Evolutionary conservation across 2,113 vertebrate genomes (phyloP).

Genomic region (Lepisosteus oculatus): DNA sequence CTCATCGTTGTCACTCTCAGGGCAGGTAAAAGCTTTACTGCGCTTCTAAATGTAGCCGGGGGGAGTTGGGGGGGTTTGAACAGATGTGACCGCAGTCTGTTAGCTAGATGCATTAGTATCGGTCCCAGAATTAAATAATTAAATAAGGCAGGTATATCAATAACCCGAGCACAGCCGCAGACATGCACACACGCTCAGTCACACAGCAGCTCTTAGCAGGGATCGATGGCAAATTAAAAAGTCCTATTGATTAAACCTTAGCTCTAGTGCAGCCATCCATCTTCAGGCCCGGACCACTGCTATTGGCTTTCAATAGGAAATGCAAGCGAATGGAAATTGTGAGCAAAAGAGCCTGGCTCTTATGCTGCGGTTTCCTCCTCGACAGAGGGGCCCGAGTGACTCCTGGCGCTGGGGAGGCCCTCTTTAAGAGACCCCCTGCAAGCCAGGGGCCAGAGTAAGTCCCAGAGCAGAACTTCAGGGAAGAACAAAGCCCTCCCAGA

Average conservation of each 20-base stretch:
- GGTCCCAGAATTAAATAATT: conserved; percentile 73
- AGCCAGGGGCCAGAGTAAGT: not conserved
- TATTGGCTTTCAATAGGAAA: conserved; percentile 79
- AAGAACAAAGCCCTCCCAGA: no score
- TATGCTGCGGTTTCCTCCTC: not conserved
- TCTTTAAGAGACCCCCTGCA: not conserved
- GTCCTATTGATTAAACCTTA: conserved; percentile 81
- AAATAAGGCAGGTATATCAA: conserved; percentile 72
- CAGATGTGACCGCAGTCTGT: conserved; percentile 64
- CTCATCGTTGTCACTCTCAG: no score
- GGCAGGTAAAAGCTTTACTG: conserved; percentile 53
- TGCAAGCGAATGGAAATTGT: conserved; percentile 79
- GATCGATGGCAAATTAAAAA: conserved; percentile 81
- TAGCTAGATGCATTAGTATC: conserved; percentile 71
- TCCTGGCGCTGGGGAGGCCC: not conserved
- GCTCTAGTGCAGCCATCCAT: conserved; percentile 76
- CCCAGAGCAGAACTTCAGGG: no score
- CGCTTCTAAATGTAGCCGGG: conserved; percentile 64
- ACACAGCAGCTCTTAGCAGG: conserved; percentile 71
- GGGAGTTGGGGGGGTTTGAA: conserved; percentile 40
- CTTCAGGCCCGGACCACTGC: conserved; percentile 60
- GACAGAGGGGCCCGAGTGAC: not conserved
- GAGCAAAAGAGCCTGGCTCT: conserved; percentile 40
- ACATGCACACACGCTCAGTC: conserved; percentile 2
- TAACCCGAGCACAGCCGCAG: conserved; percentile 52